Conservation (phyloP, 2,113 vertebrate species). For the Leuciscus idus region DNA sequence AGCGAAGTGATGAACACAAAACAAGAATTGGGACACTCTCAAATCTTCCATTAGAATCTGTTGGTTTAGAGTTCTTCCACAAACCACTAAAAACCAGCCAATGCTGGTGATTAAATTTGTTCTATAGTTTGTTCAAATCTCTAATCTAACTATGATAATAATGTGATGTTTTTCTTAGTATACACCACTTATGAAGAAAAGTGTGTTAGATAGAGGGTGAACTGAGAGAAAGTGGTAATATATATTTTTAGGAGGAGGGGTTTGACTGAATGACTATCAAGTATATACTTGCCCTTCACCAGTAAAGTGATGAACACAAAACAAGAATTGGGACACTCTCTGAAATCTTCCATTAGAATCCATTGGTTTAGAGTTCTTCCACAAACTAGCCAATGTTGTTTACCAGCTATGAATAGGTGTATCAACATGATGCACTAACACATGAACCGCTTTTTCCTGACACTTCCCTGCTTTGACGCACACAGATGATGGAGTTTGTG, state of each 20-base stretch:
- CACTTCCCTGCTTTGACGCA: constrained; percentile 11
- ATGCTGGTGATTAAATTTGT: constrained; percentile 37
- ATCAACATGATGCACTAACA: constrained; percentile 37
- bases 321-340: constrained; percentile 18
- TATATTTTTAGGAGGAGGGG: neutral
- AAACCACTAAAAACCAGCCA: constrained; percentile 52
- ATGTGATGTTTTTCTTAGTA: neutral
- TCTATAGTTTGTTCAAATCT: neutral
- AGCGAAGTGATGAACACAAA: neutral
- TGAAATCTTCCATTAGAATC: constrained; percentile 44
- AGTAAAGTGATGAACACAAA: neutral
- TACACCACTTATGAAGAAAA: constrained; percentile 2
- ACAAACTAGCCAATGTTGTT: constrained; percentile 61
- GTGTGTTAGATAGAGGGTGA: neutral
- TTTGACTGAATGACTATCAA: neutral
- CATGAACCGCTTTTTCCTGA: constrained; percentile 25
- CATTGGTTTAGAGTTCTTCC: constrained; percentile 30
- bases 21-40: neutral
- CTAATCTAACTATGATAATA: neutral
- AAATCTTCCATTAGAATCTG: constrained; percentile 39
- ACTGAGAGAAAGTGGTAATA: neutral
- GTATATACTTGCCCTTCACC: too few species aligned
- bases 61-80: constrained; percentile 34
- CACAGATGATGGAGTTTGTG: constrained; percentile 2
- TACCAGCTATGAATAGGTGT: constrained; percentile 70